These are phyloP conservation scores for Sebastes minor DNA, from an alignment of 2,797 vertebrate genomes.

Conservation along the genomic window DNA sequence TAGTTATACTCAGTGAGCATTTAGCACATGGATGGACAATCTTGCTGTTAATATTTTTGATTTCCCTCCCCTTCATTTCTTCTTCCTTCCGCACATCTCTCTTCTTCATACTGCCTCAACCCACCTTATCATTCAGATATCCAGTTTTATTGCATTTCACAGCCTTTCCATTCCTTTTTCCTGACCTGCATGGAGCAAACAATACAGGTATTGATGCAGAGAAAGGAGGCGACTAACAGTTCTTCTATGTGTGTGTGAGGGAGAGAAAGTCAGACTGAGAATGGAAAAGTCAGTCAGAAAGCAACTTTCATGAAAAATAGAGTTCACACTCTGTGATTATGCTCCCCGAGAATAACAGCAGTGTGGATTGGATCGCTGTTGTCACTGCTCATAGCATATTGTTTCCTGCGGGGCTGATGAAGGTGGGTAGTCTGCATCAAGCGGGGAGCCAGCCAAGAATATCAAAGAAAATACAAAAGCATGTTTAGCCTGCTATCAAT, in stretches of 20 bases:
- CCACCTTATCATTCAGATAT: background rate
- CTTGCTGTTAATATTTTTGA: background rate
- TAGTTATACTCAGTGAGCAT: background rate
- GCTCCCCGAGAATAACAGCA: constrained; percentile 22
- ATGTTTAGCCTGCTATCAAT: constrained; percentile 6
- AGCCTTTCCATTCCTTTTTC: background rate
- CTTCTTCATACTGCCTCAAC: background rate
- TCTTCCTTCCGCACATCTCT: background rate
- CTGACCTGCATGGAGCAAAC: background rate
- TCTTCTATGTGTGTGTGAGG: background rate
- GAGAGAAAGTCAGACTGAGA: background rate
- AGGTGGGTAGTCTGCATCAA: constrained; percentile 32
- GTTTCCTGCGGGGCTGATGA: constrained; percentile 52
- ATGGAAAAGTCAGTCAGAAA: constrained; percentile 7
- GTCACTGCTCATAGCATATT: constrained; percentile 29
- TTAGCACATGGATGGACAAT: background rate
- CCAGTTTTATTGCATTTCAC: constrained; percentile 11
- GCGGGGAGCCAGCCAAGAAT: constrained; percentile 22
- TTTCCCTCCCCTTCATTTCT: background rate
- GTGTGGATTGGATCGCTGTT: constrained; percentile 43
- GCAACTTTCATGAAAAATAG: constrained; percentile 20
- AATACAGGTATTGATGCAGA: background rate
- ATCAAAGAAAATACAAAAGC: constrained; percentile 28
- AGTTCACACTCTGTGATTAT: constrained; percentile 45
- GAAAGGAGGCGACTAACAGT: background rate